A percentile compares a stretch with the other conserved stretches of the same genome.
Conservation (phyloP, 2,797 vertebrate genomes). For the Sphaeramia orbicularis region DNA sequence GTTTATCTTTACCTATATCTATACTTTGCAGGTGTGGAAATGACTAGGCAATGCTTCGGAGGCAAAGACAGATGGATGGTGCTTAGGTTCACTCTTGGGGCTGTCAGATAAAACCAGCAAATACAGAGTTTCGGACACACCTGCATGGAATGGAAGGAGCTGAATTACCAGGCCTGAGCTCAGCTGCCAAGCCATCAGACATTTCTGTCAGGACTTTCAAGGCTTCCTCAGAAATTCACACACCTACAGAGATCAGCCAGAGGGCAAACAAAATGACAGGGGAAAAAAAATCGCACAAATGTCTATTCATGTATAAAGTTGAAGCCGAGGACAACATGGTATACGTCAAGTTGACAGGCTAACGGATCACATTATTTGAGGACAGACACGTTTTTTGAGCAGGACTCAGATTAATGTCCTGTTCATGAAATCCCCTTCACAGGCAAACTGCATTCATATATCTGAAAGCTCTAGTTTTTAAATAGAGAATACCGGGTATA, state of each 20-base stretch:
- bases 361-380: no score
- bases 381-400: no score
- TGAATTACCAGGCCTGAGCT: constrained; percentile 33
- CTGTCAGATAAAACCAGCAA: constrained; percentile 8
- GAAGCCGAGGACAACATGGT: no score
- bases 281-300: no score
- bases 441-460: no score
- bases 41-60: constrained; percentile 28
- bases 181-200: constrained; percentile 8
- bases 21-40: constrained; percentile 24
- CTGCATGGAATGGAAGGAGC: constrained; percentile 4
- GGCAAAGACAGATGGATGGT: constrained; percentile 42
- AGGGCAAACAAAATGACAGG: constrained; percentile 11
- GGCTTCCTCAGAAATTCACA: constrained; percentile 17
- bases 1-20: no score
- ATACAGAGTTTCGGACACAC: constrained; percentile 20
- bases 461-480: no score
- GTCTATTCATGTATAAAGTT: no score
- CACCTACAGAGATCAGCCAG: constrained; percentile 21
- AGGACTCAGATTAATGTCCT: no score
- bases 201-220: constrained; percentile 22
- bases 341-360: no score
- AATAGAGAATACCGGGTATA: no score
- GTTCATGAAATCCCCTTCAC: no score
- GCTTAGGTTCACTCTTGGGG: constrained; percentile 14